phyloP scores from a whole-genome alignment of 92 coral and sea anemone species.

The Palythoa grandiflora region DNA sequence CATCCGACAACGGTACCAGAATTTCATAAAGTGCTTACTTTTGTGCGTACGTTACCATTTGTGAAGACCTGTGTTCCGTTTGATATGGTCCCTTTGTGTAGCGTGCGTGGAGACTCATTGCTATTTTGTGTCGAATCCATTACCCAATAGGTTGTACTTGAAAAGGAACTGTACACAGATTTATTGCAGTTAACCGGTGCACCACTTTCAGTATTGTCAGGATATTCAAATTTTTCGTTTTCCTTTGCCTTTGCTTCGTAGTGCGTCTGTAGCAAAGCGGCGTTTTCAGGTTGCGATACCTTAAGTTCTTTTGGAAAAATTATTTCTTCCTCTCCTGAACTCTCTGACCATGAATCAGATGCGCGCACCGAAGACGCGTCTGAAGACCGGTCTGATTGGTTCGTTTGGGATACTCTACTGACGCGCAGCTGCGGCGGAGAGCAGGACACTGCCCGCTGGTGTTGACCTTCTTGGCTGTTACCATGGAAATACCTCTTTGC shows the following conservation, averaged over 20 bases:
- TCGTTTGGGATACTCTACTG: constrained; percentile 20
- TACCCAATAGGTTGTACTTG: constrained; percentile 82
- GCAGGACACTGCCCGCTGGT: constrained; percentile 32
- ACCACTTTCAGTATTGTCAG: not conserved
- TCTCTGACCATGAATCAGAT: constrained; percentile 85
- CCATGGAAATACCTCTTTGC: constrained; percentile 1
- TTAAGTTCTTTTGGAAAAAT: constrained; percentile 23
- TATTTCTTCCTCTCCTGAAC: constrained; percentile 70
- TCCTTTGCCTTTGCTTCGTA: not conserved
- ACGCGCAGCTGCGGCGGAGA: constrained; percentile 40
- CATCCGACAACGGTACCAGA: not conserved
- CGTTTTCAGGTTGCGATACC: not conserved
- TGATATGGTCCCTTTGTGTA: not conserved
- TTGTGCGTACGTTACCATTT: constrained; percentile 35
- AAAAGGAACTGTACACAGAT: constrained; percentile 60
- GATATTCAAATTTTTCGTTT: not conserved
- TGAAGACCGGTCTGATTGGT: constrained; percentile 69
- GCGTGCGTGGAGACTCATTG: not conserved
- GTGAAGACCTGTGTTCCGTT: constrained; percentile 8
- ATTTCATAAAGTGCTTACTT: constrained; percentile 31
- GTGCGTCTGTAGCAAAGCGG: not conserved
- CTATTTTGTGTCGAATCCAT: constrained; percentile 49
- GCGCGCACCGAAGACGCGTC: constrained; percentile 69
- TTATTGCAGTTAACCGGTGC: constrained; percentile 23
- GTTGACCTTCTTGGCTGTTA: not conserved